Evolutionary conservation across 2,888 invertebrate species (phyloP).

Genomic region (Nowickia ferox): DNA sequence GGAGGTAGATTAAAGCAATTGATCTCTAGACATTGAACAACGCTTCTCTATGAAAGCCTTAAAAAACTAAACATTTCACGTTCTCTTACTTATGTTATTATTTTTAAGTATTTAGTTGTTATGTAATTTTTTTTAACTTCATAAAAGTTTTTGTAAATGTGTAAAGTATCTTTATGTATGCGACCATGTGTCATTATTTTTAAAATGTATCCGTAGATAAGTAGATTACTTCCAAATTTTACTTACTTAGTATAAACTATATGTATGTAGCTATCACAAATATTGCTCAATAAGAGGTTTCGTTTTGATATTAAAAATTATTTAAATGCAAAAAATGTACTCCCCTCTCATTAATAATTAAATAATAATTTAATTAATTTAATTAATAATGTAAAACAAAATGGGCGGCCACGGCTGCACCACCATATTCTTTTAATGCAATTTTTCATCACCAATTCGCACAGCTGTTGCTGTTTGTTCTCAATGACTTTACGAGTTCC

Average conservation of each 20-base stretch:
- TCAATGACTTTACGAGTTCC: no score
- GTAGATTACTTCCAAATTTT: slow-evolving; percentile 18
- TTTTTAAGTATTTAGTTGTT: slow-evolving; percentile 10
- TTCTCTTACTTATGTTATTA: slow-evolving; percentile 27
- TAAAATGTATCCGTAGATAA: slow-evolving; percentile 36
- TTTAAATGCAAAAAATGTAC: no score
- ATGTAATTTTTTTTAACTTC: slow-evolving; percentile 5
- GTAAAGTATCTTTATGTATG: slow-evolving; percentile 16
- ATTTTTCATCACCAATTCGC: no score
- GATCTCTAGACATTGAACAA: not conserved
- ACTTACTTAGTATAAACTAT: slow-evolving; percentile 31
- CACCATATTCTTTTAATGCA: no score
- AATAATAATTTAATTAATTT: no score
- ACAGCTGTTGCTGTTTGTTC: no score
- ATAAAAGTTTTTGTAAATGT: slow-evolving; percentile 39
- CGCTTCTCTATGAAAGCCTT: not conserved
- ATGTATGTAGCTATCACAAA: not conserved
- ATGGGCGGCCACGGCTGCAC: no score
- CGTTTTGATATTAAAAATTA: no score
- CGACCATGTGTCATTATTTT: not conserved
- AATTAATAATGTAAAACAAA: no score
- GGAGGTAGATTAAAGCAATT: slow-evolving; percentile 88
- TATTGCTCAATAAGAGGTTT: no score
- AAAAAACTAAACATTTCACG: not conserved
- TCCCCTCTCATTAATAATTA: no score